Evolutionary conservation across 2,797 vertebrate genomes (phyloP).

Genomic region (Falco rusticolus): DNA sequence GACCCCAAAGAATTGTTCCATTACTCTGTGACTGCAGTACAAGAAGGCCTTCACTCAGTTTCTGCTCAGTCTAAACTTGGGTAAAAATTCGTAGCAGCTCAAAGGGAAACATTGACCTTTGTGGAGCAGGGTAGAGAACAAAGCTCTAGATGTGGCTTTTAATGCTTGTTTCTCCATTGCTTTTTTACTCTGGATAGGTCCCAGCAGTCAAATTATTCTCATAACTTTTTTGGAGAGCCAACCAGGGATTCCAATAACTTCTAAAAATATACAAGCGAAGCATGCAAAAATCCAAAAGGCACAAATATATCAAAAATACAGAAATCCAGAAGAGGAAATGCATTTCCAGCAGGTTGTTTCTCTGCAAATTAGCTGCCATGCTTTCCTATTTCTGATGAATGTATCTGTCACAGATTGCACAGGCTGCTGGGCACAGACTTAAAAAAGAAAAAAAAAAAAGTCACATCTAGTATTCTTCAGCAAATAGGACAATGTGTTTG

Average conservation of each 20-base stretch:
- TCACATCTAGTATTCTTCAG: neutral
- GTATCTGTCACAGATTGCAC: neutral
- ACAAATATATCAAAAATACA: neutral
- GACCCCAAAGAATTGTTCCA: neutral
- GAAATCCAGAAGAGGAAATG: neutral
- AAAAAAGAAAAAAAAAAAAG: too few species aligned
- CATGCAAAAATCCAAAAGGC: neutral
- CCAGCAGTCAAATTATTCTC: neutral
- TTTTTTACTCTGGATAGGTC: neutral
- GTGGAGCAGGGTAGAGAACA: neutral
- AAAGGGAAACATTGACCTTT: neutral
- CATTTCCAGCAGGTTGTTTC: neutral
- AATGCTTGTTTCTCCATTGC: neutral
- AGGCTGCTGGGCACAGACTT: neutral
- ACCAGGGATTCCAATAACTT: neutral
- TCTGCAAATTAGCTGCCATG: neutral
- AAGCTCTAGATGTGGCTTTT: neutral
- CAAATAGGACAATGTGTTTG: neutral
- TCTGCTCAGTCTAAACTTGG: accelerated
- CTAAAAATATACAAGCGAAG: neutral
- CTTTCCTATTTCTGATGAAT: neutral
- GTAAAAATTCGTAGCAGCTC: neutral
- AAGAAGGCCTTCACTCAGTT: neutral
- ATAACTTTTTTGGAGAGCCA: neutral
- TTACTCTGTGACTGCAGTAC: neutral